Conservation (phyloP, 2,797 vertebrate species). For the Natrix natrix region DNA sequence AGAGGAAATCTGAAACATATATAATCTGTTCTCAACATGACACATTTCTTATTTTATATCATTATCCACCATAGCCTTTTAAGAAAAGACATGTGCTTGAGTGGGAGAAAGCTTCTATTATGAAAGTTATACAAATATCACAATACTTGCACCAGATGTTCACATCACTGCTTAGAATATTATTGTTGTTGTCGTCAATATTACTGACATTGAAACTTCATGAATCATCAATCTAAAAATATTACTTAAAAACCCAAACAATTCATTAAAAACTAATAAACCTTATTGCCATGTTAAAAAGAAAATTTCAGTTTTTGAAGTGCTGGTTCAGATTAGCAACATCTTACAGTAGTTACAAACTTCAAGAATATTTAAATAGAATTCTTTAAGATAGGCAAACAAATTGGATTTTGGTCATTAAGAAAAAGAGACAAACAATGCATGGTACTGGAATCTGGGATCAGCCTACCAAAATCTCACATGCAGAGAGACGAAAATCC, state of each 20-base stretch:
- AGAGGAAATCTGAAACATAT: not conserved
- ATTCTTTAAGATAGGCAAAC: not conserved
- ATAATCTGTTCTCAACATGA: not conserved
- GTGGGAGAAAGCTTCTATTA: not conserved
- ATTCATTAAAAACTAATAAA: not conserved
- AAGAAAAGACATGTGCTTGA: not conserved
- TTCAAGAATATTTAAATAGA: not conserved
- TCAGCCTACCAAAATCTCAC: not conserved
- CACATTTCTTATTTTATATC: not conserved
- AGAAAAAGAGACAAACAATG: not conserved
- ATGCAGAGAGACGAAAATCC: not conserved
- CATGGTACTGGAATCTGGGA: not conserved
- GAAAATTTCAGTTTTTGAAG: not conserved
- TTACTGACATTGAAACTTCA: not conserved
- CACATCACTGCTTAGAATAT: not conserved
- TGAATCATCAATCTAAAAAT: slow-evolving; percentile 33
- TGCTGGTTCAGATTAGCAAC: not conserved
- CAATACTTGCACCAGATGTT: not conserved
- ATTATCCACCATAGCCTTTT: not conserved
- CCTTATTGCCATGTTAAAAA: not conserved
- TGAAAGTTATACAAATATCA: not conserved
- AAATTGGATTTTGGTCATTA: not conserved
- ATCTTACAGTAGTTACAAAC: not conserved
- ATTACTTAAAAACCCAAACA: not conserved
- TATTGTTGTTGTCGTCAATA: not conserved